Conservation (phyloP, 2,888 invertebrate species). For the Tachina lurida region DNA sequence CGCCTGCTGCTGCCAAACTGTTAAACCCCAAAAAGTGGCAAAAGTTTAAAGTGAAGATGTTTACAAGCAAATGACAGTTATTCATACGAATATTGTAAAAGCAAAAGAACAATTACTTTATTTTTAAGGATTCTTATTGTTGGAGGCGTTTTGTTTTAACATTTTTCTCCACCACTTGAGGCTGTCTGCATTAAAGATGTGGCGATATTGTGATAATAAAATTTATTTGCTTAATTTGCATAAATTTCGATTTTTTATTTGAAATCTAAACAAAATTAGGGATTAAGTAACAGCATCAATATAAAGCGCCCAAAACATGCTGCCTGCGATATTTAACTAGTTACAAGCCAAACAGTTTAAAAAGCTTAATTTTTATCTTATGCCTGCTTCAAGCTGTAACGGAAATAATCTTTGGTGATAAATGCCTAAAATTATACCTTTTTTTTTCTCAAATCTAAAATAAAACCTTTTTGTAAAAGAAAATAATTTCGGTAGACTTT, state of each 20-base stretch:
- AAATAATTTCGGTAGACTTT: conserved; percentile 68
- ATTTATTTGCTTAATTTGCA: conserved; percentile 78
- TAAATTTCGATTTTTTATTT: conserved; percentile 74
- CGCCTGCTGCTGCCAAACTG: conserved; percentile 17
- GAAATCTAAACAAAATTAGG: conserved; percentile 69
- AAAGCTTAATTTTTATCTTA: conserved; percentile 27
- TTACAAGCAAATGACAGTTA: conserved; percentile 64
- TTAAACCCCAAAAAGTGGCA: conserved; percentile 49
- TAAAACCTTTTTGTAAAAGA: conserved; percentile 34
- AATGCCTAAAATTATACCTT: conserved; percentile 55
- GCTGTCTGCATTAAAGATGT: conserved; percentile 62
- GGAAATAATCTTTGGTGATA: conserved; percentile 61
- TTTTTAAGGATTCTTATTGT: conserved; percentile 70
- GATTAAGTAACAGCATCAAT: conserved; percentile 44
- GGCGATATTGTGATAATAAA: conserved; percentile 76
- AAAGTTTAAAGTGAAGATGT: conserved; percentile 70
- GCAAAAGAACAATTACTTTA: conserved; percentile 72
- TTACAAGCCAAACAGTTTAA: conserved; percentile 35
- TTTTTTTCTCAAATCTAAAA: conserved; percentile 41
- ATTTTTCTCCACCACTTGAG: conserved; percentile 65
- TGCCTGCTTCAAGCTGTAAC: conserved; percentile 18
- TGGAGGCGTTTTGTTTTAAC: conserved; percentile 69
- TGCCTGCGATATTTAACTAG: neutral
- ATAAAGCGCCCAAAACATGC: neutral
- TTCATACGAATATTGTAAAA: conserved; percentile 38